Evolutionary conservation across 2,113 vertebrate species (phyloP).

Genomic region (Circaetus gallicus): DNA sequence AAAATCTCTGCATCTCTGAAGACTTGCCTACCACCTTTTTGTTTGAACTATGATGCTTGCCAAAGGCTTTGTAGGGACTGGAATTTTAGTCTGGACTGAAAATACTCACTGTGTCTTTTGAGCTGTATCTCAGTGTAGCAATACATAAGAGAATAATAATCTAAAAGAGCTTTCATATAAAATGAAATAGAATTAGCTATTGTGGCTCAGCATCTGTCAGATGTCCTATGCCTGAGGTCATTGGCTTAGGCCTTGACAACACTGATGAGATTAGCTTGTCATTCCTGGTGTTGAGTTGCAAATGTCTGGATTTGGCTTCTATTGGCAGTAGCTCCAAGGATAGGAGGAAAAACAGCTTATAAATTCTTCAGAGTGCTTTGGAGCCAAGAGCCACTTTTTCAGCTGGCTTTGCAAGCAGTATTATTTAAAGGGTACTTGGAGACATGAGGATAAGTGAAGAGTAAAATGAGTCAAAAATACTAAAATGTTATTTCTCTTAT

Average conservation of each 20-base stretch:
- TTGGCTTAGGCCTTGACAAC: conserved; percentile 14
- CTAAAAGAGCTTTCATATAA: neutral
- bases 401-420: conserved; percentile 29
- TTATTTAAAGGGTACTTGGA: conserved; percentile 59
- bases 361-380: conserved; percentile 65
- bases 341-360: conserved; percentile 64
- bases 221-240: neutral
- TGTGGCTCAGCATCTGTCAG: neutral
- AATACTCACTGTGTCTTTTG: neutral
- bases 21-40: neutral
- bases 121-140: neutral
- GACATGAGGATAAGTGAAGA: conserved; percentile 30
- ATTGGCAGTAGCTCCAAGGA: conserved; percentile 32
- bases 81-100: neutral
- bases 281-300: conserved; percentile 61
- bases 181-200: neutral
- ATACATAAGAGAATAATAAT: neutral
- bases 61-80: neutral
- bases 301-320: conserved; percentile 58
- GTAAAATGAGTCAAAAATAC: conserved; percentile 21
- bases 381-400: conserved; percentile 47
- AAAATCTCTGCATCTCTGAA: neutral
- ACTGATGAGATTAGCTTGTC: conserved; percentile 52
- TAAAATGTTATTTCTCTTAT: neutral
- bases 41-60: neutral